Base-by-base conservation (phyloP, 2,797 vertebrate genomes). In the Arrhamphus sclerolepis region DNA sequence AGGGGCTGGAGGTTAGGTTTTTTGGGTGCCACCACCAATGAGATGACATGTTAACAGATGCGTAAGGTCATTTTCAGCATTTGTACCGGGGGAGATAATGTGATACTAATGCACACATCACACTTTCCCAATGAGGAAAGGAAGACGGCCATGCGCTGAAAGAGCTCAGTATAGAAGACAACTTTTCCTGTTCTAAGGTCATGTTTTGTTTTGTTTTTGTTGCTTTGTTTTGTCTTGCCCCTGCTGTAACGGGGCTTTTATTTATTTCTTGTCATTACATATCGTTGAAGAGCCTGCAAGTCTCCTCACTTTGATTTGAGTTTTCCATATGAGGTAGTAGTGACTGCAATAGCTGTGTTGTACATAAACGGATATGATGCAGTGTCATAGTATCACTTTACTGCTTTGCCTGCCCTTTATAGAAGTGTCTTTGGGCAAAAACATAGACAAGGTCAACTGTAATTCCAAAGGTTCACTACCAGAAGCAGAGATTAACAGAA, bases 21-120 rank as follows among this genome's bases (percentile, higher is more conserved):
- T 90, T 88, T 87, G 83, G 82, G 77, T 81, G 75, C 76, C 77
- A 81, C 83, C 65, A 65, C 77, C 78, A 73, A 81, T 81, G 70
- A 85, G 71, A 84, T 82, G 87, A 88, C 86, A 89, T 87, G 90
- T 89, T 90, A 89, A 91, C 86, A 82, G 87, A 89, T 89, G 84
- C 82, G 75, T 90, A 89, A 90, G 87, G 91, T 92, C 87, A 85
- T 87, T 87, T 74, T 83, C 72, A 79, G 81, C 82, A 83, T 86
- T 84, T 83, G 80, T 80, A 83, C 80, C 59, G 53, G 80, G 79
- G 78, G 72, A 83, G 85, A 82, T 91, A 83, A 83, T 88, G 84
- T 82, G 88, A 89, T 87, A 86, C 75, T 82, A 89, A 89, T 87
- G 82, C 75, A 85, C 83, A 84, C 81, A 68, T 75, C 75, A 84